Base-by-base conservation (phyloP, 2,888 invertebrate species). In the Deilephila elpenor region DNA sequence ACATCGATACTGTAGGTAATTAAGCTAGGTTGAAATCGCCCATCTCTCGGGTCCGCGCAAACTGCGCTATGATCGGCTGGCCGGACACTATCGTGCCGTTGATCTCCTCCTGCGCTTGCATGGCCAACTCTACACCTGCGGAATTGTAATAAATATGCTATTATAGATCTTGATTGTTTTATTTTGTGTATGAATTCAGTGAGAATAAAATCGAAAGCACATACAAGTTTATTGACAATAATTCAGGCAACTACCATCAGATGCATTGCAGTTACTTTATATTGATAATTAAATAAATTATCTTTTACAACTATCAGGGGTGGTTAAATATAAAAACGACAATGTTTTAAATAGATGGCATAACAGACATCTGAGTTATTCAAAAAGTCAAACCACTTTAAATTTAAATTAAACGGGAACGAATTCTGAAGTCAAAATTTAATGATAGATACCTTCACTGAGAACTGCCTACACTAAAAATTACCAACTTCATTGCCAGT, bases 21-120 rank as follows among this genome's bases (percentile, higher is more conserved):
- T 70, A 70, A 53, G 53, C 6, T 53, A 70, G 37, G 32, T 29
- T 72, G 67, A 78, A 82, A 74, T n/a, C 44, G 1, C 11, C 29
- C 79, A 79, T 77, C 56, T 84, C 84, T 71, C 85, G 89, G 79
- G 87, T 88, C 34, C 90, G 86, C 3, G 92, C 93, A 64, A 94
- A 94, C 75, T 90, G 87, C 0, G 89, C 92, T 1, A 96, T 91
- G 44, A 95, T 85, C 0, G 96, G 95, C 74, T 91, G 92, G 4
- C 95, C 95, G 64, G 91, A 88, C 61, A 95, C 77, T 59, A 95
- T 90, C 0, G 92, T 94, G 5, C 96, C 96, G 80, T 95, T 95
- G 0, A 94, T 84, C 78, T 93, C 91, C 19, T 95, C 90, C 73
- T 96, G 78, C 0, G 95, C 95, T 80, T 89, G 87, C 74, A 92